These are phyloP conservation scores for Hipposideros larvatus DNA, from an alignment of 2,797 vertebrate genomes.

Conservation along the genomic window DNA sequence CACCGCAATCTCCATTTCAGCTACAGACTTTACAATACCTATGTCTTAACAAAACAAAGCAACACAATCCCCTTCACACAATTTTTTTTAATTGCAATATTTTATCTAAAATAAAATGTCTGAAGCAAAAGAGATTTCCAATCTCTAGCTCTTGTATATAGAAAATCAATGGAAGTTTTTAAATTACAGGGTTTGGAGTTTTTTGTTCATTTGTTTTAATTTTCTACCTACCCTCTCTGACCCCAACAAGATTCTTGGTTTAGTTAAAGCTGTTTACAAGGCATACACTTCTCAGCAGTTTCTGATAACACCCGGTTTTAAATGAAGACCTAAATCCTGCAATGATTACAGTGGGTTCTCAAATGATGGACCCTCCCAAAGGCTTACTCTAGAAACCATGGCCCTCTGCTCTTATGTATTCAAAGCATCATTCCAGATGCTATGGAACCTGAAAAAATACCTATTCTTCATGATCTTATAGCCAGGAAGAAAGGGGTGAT, in stretches of 20 bases:
- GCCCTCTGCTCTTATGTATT: background rate
- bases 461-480: background rate
- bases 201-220: background rate
- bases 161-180: background rate
- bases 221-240: background rate
- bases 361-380: background rate
- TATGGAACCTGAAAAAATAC: background rate
- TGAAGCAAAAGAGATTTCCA: background rate
- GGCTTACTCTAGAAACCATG: background rate
- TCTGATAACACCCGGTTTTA: background rate
- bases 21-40: background rate
- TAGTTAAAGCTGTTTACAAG: background rate
- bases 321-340: background rate
- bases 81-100: background rate
- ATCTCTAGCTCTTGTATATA: background rate
- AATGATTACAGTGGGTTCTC: background rate
- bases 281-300: background rate
- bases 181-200: background rate
- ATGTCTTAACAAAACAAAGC: background rate
- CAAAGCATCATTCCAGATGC: background rate
- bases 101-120: background rate
- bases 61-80: background rate
- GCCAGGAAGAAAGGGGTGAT: background rate
- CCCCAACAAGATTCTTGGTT: background rate
- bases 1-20: background rate